phyloP scores from a whole-genome alignment of 2,113 vertebrate species.

The Ahaetulla prasina region DNA sequence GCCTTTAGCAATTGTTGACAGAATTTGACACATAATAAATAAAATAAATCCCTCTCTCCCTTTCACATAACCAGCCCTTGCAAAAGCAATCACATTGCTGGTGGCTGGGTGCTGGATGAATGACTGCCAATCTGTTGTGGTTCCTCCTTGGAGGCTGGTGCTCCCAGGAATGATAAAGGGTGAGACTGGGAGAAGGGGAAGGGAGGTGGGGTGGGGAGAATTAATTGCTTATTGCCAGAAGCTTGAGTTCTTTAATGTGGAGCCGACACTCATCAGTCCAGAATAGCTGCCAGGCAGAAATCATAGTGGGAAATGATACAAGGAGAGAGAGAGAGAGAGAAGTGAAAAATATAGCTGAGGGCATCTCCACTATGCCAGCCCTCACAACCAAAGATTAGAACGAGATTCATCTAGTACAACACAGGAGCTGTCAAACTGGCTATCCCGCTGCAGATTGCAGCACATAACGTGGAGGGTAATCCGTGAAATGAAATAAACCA shows the following conservation, averaged over 20 bases:
- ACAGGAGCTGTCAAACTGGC: accelerated
- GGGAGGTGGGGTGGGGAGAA: background rate
- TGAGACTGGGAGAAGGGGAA: background rate
- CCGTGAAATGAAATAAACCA: background rate
- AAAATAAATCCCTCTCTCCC: conserved; percentile 1
- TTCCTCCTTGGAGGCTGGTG: background rate
- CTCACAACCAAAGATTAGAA: conserved; percentile 9
- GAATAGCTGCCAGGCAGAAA: conserved; percentile 4
- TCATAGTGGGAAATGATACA: background rate
- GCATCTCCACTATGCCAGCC: background rate
- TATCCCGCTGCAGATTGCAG: background rate
- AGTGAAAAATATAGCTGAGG: conserved; percentile 13
- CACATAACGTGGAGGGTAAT: background rate
- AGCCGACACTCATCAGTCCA: conserved; percentile 5
- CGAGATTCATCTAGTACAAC: background rate
- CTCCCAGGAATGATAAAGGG: background rate
- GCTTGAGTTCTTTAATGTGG: background rate
- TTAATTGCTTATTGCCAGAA: conserved; percentile 6
- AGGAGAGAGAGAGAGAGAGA: background rate
- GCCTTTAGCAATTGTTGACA: background rate
- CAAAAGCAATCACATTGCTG: background rate
- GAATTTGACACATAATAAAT: background rate
- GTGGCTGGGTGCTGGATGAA: background rate
- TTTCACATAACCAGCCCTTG: background rate
- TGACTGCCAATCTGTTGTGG: background rate